Evolutionary conservation across 2,888 invertebrate species (phyloP).

Genomic region (Drosophila multiciliata): DNA sequence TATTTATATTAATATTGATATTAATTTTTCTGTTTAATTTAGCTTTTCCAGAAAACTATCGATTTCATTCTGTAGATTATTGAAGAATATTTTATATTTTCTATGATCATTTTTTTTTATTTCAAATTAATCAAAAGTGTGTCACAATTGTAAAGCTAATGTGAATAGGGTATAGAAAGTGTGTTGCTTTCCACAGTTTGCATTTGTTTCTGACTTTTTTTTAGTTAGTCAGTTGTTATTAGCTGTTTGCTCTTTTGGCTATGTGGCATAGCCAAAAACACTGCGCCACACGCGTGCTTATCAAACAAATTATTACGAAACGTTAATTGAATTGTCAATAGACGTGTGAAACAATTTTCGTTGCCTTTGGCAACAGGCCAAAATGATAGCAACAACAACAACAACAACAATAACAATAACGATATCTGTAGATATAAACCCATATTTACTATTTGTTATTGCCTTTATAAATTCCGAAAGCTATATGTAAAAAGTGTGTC

Average conservation of each 20-base stretch:
- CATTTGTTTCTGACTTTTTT: constrained; percentile 1
- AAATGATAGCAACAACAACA: constrained; percentile 55
- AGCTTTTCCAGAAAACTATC: background rate
- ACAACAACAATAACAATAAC: constrained; percentile 1
- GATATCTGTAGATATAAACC: constrained; percentile 33
- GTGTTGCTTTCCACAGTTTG: background rate
- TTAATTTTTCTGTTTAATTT: background rate
- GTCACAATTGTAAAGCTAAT: background rate
- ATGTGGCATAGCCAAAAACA: constrained; percentile 46
- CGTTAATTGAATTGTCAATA: constrained; percentile 79
- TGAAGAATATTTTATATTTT: background rate
- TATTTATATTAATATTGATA: background rate
- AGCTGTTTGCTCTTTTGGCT: constrained; percentile 34
- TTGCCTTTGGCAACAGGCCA: constrained; percentile 62
- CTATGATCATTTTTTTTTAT: background rate
- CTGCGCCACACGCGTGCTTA: constrained; percentile 49
- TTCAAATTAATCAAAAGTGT: background rate
- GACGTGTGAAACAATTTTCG: constrained; percentile 54
- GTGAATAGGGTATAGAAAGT: constrained; percentile 28
- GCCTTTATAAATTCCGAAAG: constrained; percentile 55
- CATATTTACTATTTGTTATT: constrained; percentile 34
- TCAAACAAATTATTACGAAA: constrained; percentile 75
- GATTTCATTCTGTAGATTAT: background rate
- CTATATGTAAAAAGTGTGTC: constrained; percentile 43
- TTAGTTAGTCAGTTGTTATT: constrained; percentile 45